A percentile compares a stretch with the other conserved stretches of the same genome.
These are phyloP conservation scores for Alligator mississippiensis DNA, from an alignment of 2,113 vertebrate species.

Conservation along the genomic window DNA sequence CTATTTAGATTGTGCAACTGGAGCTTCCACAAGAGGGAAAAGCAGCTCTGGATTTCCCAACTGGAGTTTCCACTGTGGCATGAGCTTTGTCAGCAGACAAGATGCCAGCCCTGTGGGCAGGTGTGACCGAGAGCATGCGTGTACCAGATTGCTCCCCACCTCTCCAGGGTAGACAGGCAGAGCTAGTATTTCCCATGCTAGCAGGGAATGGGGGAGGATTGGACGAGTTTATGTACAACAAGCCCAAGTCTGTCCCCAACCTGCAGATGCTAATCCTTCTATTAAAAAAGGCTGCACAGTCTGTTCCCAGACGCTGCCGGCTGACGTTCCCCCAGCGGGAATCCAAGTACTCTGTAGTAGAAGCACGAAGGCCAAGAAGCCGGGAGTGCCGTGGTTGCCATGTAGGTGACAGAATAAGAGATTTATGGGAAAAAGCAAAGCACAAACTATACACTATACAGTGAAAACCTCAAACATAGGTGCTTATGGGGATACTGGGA, in stretches of 20 bases:
- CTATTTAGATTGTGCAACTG: not conserved
- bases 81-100: not conserved
- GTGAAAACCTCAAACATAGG: not conserved
- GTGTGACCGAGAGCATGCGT: too few species aligned
- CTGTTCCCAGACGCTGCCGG: not conserved
- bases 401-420: not conserved
- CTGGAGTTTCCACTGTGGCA: not conserved
- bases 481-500: not conserved
- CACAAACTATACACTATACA: rapidly evolving
- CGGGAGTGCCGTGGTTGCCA: not conserved
- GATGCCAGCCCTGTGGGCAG: rapidly evolving
- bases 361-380: not conserved
- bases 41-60: not conserved
- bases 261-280: not conserved
- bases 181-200: not conserved
- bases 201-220: not conserved
- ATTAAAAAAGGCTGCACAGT: not conserved
- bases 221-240: not conserved
- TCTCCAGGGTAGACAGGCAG: not conserved
- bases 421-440: rapidly evolving
- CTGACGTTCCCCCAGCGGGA: rapidly evolving
- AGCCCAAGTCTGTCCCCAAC: not conserved
- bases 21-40: constrained; percentile 9
- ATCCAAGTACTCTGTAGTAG: not conserved
- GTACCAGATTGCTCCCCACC: not conserved